phyloP scores from a whole-genome alignment of 2,888 invertebrate genomes.

The Augiades crinisus region DNA sequence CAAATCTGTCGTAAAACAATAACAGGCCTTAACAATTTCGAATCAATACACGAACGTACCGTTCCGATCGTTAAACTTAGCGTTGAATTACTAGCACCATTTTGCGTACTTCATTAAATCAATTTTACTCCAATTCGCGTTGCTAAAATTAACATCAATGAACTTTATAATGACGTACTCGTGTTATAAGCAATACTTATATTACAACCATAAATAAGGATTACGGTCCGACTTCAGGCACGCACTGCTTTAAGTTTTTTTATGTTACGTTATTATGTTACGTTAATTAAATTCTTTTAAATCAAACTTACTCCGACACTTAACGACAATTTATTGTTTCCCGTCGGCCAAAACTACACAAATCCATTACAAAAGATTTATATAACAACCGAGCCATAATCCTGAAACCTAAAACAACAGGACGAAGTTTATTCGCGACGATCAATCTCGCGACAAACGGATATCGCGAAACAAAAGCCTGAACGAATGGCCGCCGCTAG shows the following conservation, averaged over 20 bases:
- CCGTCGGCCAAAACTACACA: slow-evolving; percentile 14
- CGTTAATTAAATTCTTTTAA: too few relatives aligned
- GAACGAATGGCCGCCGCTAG: slow-evolving; percentile 11
- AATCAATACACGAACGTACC: slow-evolving; percentile 43
- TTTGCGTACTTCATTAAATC: slow-evolving; percentile 31
- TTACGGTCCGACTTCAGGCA: too few relatives aligned
- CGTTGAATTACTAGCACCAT: slow-evolving; percentile 56
- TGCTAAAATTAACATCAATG: too few relatives aligned
- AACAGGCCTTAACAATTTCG: slow-evolving; percentile 44
- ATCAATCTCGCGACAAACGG: slow-evolving; percentile 24
- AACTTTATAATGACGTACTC: too few relatives aligned
- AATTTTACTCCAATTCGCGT: too few relatives aligned
- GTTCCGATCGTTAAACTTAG: slow-evolving; percentile 42
- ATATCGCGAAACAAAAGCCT: slow-evolving; percentile 12
- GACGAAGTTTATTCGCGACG: slow-evolving; percentile 15
- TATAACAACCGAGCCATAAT: slow-evolving; percentile 17
- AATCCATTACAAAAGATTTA: slow-evolving; percentile 4
- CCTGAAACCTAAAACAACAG: slow-evolving; percentile 16
- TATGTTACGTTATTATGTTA: too few relatives aligned
- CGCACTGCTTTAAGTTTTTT: too few relatives aligned
- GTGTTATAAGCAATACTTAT: too few relatives aligned
- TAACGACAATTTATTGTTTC: slow-evolving; percentile 5
- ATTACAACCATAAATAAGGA: too few relatives aligned
- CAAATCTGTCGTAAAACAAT: slow-evolving; percentile 62
- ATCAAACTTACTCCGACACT: neutral